Evolutionary conservation across 2,888 invertebrate genomes (phyloP).

Genomic region (Lottia gigantea): DNA sequence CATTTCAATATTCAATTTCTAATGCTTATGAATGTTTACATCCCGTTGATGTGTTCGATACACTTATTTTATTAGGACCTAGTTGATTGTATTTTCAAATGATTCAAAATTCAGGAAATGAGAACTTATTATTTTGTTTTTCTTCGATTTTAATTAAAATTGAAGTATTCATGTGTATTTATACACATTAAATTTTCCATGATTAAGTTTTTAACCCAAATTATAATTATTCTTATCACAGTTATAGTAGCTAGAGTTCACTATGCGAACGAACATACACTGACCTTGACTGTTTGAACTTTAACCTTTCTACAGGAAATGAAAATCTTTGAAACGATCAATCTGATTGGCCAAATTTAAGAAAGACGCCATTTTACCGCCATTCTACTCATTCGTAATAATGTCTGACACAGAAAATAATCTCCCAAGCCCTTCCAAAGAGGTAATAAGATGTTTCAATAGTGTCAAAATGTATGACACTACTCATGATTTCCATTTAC

Average conservation of each 20-base stretch:
- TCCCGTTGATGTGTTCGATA: no score
- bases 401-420: constrained; percentile 50
- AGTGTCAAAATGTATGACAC: no score
- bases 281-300: not conserved
- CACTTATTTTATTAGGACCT: no score
- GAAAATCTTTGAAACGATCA: constrained; percentile 14
- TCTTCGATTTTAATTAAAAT: no score
- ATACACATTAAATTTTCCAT: not conserved
- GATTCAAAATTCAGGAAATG: no score
- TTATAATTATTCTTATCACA: not conserved
- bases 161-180: no score
- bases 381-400: constrained; percentile 44
- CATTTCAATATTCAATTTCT: no score
- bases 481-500: no score
- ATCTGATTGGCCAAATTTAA: constrained; percentile 46
- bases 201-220: not conserved
- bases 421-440: constrained; percentile 26
- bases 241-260: not conserved
- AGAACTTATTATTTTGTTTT: no score
- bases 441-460: constrained; percentile 33
- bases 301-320: no score
- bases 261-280: not conserved
- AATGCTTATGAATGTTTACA: no score
- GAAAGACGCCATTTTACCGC: constrained; percentile 58
- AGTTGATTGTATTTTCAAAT: no score